Conservation (phyloP, 1,140 invertebrate species). For the Bombus impatiens region DNA sequence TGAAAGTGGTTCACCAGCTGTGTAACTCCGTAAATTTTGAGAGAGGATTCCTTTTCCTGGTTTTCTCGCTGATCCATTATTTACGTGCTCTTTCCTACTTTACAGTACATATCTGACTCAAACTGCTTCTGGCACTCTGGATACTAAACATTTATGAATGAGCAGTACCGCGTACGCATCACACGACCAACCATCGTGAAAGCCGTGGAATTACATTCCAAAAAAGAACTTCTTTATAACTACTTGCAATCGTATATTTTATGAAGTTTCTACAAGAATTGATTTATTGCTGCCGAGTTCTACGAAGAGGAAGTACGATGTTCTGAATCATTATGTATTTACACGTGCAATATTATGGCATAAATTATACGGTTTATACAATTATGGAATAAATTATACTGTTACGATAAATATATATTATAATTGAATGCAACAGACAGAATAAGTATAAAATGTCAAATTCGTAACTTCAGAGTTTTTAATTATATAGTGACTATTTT, state of each 20-base stretch:
- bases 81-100: constrained; percentile 33
- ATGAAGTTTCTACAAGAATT: not conserved
- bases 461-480: not conserved
- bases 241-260: not conserved
- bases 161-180: not conserved
- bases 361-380: too few relatives aligned
- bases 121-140: constrained; percentile 24
- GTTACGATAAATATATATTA: too few relatives aligned
- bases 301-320: not conserved
- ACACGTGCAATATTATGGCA: not conserved
- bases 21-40: constrained; percentile 28
- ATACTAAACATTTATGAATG: constrained; percentile 38
- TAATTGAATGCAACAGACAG: too few relatives aligned
- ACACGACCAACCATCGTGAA: not conserved
- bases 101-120: constrained; percentile 27
- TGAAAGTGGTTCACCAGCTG: constrained; percentile 24
- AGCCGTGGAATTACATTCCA: not conserved
- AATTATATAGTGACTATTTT: not conserved
- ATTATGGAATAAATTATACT: not conserved
- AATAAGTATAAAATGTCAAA: not conserved
- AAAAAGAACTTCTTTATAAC: not conserved
- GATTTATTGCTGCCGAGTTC: not conserved
- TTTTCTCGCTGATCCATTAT: constrained; percentile 38
- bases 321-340: not conserved
- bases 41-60: constrained; percentile 13